phyloP scores from a whole-genome alignment of 2,113 vertebrate genomes.

The Panthera leo region DNA sequence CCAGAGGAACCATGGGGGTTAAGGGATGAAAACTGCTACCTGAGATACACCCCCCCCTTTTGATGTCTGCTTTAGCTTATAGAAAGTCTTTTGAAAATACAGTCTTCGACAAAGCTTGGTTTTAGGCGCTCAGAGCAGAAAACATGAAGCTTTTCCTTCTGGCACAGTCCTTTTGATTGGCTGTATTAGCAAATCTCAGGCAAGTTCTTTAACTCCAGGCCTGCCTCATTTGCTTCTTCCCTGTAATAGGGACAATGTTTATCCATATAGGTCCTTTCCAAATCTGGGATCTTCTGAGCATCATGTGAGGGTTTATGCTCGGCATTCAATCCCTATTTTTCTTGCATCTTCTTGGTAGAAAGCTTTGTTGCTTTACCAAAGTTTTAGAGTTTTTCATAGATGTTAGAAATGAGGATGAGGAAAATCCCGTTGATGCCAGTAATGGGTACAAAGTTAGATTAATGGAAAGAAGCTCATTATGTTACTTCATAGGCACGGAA shows the following conservation, averaged over 20 bases:
- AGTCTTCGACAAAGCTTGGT: background rate
- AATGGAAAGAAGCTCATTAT: background rate
- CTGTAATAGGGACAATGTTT: accelerated
- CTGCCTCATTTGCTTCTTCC: background rate
- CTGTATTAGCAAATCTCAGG: background rate
- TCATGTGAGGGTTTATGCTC: background rate
- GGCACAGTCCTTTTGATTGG: background rate
- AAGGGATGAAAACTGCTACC: background rate
- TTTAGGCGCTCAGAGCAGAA: background rate
- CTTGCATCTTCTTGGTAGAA: conserved; percentile 2
- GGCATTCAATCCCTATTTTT: background rate
- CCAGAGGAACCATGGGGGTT: background rate
- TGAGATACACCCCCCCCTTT: background rate
- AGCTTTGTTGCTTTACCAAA: background rate
- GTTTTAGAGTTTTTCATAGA: background rate
- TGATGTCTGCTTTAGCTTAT: background rate
- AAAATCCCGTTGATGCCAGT: background rate
- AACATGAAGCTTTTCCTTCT: background rate
- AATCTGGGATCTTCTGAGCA: background rate
- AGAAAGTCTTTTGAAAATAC: background rate
- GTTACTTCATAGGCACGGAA: background rate
- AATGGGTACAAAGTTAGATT: background rate
- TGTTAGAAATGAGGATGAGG: background rate
- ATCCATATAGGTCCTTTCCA: background rate
- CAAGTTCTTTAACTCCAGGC: background rate